Evolutionary conservation across 2,888 invertebrate species (phyloP), one percentile per base, ranked within the genome.

Genomic region (Leptinotarsa juncta): DNA sequence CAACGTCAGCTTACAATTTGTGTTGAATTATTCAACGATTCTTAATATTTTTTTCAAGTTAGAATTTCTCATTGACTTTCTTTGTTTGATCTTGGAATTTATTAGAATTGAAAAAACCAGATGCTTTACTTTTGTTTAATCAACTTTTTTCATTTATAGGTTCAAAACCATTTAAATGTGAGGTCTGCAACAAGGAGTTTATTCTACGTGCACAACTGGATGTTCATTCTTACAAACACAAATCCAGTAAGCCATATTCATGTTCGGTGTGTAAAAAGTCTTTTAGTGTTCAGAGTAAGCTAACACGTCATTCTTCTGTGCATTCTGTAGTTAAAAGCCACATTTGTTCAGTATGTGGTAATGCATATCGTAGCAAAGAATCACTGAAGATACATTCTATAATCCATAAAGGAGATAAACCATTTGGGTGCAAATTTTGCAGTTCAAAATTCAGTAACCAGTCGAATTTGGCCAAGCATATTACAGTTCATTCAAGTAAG

Each of bases 181-280:
- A 86, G 4, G 81, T 87, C 20, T 91, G 91, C 77, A 86, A 86
- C 15, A 89, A 93, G 90, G 90, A 90, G 69, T 95, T 95, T 85
- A 91, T 92, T 3, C 91, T 92, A 5, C 91, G 91, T 72, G 92
- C 94, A 0, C 95, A 95, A 85, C 91, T 91, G 79, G 92, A 94
- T 82, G 93, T 94, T 79, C 95, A 95, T 81, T 89, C 92, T 85
- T 89, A 92, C 18, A 91, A 91, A 26, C 95, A 95, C 81, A 89
- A 89, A 49, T 91, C 91, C 67, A 90, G 90, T 78, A 90, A 91
- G 73, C 91, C 91, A 0, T 92, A 90, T 80, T 85, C 89, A 0
- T 94, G 94, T 80, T 89, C 89, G 16, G 84, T 90, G 1, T 95
- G 95, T 81, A 89, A 90, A 1, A 94, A 93, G 84, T 89, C 90